These are phyloP conservation scores for Torymus aiolomorphi DNA, from an alignment of 2,888 invertebrate species.

Conservation along the genomic window DNA sequence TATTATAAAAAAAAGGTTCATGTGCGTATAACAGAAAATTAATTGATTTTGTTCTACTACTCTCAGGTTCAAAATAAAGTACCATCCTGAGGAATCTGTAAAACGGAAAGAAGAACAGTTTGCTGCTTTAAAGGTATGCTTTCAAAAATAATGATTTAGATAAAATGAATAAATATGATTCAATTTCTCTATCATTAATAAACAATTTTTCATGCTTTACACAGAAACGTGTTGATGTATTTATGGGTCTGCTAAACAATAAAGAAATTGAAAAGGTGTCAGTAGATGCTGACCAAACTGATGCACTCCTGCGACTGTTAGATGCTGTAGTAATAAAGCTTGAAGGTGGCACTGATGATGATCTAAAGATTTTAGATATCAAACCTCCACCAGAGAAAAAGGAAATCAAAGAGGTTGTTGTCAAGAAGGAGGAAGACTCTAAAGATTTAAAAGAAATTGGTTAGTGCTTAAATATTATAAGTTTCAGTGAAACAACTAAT, in stretches of 20 bases:
- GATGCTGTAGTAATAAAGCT: conserved; percentile 98
- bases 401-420: conserved; percentile 59
- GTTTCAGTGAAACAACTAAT: background rate
- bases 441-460: conserved; percentile 51
- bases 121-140: conserved; percentile 84
- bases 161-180: background rate
- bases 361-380: conserved; percentile 88
- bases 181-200: background rate
- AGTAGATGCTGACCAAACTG: conserved; percentile 91
- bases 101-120: conserved; percentile 92
- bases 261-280: conserved; percentile 86
- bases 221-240: conserved; percentile 91
- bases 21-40: conserved; percentile 2
- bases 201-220: conserved; percentile 60
- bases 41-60: conserved; percentile 20
- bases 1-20: background rate
- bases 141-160: background rate
- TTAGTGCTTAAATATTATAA: background rate
- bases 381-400: conserved; percentile 65
- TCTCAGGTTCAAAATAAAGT: conserved; percentile 98
- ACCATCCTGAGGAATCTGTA: conserved; percentile 97
- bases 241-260: conserved; percentile 87
- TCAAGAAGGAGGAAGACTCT: conserved; percentile 66
- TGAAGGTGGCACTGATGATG: conserved; percentile 94
- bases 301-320: conserved; percentile 88